These are phyloP conservation scores for Amyelois transitella DNA, from an alignment of 1,140 invertebrate genomes.

Conservation along the genomic window DNA sequence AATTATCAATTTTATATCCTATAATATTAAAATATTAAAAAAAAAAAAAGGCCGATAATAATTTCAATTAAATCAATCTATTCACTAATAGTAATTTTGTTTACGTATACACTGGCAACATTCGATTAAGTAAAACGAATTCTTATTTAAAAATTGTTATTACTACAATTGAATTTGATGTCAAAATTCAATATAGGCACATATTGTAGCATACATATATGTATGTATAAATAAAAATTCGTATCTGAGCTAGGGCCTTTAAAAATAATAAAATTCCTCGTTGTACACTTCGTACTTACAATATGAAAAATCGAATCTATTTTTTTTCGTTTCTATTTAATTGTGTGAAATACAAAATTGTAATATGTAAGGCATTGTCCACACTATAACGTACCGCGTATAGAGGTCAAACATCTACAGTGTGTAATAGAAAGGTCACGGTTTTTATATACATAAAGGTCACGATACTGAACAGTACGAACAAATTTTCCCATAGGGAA, in stretches of 20 bases:
- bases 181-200: neutral
- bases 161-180: neutral
- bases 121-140: neutral
- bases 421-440: too few species aligned
- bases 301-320: neutral
- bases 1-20: too few species aligned
- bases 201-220: too few species aligned
- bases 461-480: too few species aligned
- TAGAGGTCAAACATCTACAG: too few species aligned
- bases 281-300: slow-evolving; percentile 12
- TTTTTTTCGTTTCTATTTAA: neutral
- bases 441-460: too few species aligned
- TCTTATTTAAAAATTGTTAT: neutral
- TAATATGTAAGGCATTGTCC: too few species aligned
- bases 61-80: neutral
- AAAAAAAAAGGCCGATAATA: neutral
- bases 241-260: neutral
- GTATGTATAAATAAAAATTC: neutral
- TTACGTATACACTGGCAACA: neutral
- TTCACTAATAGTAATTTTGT: neutral
- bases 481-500: too few species aligned
- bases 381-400: too few species aligned
- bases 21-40: too few species aligned
- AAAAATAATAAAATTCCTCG: slow-evolving; percentile 21
- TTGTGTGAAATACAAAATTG: too few species aligned